Base-by-base conservation (phyloP, 2,888 invertebrate genomes). In the Cryptocheilus praepositus region DNA sequence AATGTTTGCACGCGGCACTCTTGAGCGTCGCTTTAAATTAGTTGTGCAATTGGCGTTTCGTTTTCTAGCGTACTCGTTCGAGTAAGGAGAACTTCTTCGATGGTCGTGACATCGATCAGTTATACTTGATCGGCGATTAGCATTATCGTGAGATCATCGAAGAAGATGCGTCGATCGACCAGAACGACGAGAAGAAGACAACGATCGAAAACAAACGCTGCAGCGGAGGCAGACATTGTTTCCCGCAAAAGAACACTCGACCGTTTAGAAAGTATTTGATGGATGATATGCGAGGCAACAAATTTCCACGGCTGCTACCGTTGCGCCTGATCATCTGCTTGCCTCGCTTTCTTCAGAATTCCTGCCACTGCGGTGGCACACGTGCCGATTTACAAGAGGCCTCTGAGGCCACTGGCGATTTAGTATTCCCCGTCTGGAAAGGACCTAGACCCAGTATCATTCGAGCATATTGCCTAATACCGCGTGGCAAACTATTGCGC, bases 361-460 rank as follows among this genome's bases (percentile, higher is more conserved):
- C 46, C 36, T 13, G 52, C 21, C 22, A 25, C 19, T 8, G 45
- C 13, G 36, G 36, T 36, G 21, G 44, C n/a, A n/a, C 56, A 28
- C 36, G 56, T 51, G 46, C 16, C n/a, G 58, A 54, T 66, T 75
- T 58, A 36, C 54, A 65, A 71, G 46, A 58, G 21, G 43, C 59
- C 57, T 36, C 11, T 36, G 5, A 49, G n/a, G 18, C 7, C 36
- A 11, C 56, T n/a, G 49, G 11, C 21, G 36, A 76, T 71, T 82
- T 78, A 70, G 79, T 82, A 83, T 83, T 81, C 79, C 22, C 46
- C 44, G 63, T 70, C 57, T 56, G 71, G 61, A 66, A 72, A 67
- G 71, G 77, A 83, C 82, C 84, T 82, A 82, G 83, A 83, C 82
- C 83, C 67, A 79, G 75, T 80, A 81, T 74, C 75, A 67, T 43